Evolutionary conservation across 2,888 invertebrate genomes (phyloP), one percentile per base, ranked within the genome.

Genomic region (Poecilobothrus nobilitatus): DNA sequence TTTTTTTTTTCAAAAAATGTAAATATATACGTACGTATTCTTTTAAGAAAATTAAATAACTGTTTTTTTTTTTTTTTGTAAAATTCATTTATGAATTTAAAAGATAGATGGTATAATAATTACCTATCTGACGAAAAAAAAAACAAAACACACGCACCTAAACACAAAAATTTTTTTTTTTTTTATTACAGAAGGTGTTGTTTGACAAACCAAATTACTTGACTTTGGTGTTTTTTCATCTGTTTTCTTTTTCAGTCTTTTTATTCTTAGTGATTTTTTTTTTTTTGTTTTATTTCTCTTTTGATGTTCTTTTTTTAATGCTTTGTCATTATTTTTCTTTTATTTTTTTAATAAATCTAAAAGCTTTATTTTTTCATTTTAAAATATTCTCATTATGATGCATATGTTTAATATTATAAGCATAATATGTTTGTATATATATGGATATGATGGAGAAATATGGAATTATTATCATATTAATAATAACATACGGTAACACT

Each of bases 161-260:
- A 27, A 27, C 27, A 27, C 27, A 27, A 27, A 27, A 27, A 27
- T 4, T 4, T 4, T 4, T 27, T 27, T 5, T 4, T 27, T 27
- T 4, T n/a, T n/a, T 15, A 44, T 44, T 6, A 12, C n/a, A 15
- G 3, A 53, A 53, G 53, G 53, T 53, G 53, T 27, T 27, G 27
- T 53, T 53, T 53, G n/a, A n/a, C 53, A 53, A 53, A 53, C 53
- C 53, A 53, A 53, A 53, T 53, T 53, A 53, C n/a, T 53, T 53
- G 53, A n/a, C n/a, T 53, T 53, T 53, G 53, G 37, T 37, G 37
- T 10, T 2, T 53, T 9, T 18, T 53, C 53, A 1, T 53, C 18
- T 53, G 15, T 53, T 18, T 53, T 53, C 6, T n/a, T 53, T 53
- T 37, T 37, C 2, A 27, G 15, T 41, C n/a, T 41, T 41, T 41